Evolutionary conservation across 1,140 invertebrate species (phyloP).

Genomic region (Elymnias hypermnestra): DNA sequence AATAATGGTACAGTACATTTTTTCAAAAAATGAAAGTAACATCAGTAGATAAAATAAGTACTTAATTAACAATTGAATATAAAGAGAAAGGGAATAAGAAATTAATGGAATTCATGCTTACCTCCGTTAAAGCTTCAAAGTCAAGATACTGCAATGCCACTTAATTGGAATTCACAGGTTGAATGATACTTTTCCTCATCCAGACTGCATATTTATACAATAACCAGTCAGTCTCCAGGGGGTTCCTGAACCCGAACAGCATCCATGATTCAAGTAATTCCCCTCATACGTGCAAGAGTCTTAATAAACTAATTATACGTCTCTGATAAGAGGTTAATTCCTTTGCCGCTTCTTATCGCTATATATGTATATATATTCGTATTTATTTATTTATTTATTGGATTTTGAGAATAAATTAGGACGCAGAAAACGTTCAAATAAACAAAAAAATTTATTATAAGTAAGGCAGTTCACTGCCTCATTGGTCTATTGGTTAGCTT

Average conservation of each 20-base stretch:
- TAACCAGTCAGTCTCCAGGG: background rate
- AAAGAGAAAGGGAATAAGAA: too few species aligned
- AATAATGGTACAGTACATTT: too few species aligned
- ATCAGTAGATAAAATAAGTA: too few species aligned
- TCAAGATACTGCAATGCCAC: background rate
- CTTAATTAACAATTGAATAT: too few species aligned
- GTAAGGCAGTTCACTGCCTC: too few species aligned
- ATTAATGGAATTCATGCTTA: too few species aligned
- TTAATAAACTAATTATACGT: background rate
- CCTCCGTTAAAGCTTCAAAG: background rate
- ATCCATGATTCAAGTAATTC: background rate
- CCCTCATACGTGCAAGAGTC: background rate
- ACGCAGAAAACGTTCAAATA: too few species aligned
- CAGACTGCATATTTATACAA: slow-evolving; percentile 1
- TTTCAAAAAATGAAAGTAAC: too few species aligned
- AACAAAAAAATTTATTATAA: too few species aligned
- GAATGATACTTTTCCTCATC: background rate
- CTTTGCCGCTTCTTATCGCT: background rate
- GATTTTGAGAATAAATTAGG: too few species aligned
- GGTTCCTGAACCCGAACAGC: background rate
- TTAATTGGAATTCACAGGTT: background rate
- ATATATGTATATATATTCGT: background rate
- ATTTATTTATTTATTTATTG: background rate
- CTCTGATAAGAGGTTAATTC: slow-evolving; percentile 7
- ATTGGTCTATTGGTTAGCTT: too few species aligned